Conservation (phyloP, 1,140 invertebrate species). For the Coenobita brevimanus region DNA sequence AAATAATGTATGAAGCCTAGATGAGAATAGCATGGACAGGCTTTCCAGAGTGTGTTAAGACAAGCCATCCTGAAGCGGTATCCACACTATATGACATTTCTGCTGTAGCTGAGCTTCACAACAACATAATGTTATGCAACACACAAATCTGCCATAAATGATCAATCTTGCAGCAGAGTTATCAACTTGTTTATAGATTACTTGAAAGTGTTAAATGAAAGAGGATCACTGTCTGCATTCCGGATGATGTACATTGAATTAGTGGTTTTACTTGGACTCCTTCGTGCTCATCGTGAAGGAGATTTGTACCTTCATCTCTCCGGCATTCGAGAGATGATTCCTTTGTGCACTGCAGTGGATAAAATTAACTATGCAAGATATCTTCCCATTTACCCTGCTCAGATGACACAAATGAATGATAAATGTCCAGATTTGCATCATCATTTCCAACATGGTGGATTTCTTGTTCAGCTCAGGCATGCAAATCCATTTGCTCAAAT, state of each 20-base stretch:
- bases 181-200: conserved; percentile 10
- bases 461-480: conserved; percentile 46
- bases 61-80: background rate
- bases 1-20: conserved; percentile 67
- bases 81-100: background rate
- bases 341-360: conserved; percentile 43
- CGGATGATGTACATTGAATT: conserved; percentile 39
- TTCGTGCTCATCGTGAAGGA: conserved; percentile 17
- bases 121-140: background rate
- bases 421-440: background rate
- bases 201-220: background rate
- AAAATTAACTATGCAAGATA: conserved; percentile 38
- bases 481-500: conserved; percentile 35
- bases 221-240: conserved; percentile 15
- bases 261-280: conserved; percentile 27
- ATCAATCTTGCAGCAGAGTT: conserved; percentile 24
- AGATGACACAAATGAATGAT: conserved; percentile 49
- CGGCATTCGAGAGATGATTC: conserved; percentile 4
- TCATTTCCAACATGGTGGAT: conserved; percentile 39
- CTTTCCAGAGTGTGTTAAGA: conserved; percentile 40
- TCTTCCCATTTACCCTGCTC: conserved; percentile 41
- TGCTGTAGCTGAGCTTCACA: background rate
- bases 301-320: background rate
- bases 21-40: conserved; percentile 41
- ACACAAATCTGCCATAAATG: background rate